A percentile compares a stretch with the other conserved stretches of the same genome.
These are phyloP conservation scores for Mungos mungo DNA, from an alignment of 2,113 vertebrate genomes.

Conservation along the genomic window DNA sequence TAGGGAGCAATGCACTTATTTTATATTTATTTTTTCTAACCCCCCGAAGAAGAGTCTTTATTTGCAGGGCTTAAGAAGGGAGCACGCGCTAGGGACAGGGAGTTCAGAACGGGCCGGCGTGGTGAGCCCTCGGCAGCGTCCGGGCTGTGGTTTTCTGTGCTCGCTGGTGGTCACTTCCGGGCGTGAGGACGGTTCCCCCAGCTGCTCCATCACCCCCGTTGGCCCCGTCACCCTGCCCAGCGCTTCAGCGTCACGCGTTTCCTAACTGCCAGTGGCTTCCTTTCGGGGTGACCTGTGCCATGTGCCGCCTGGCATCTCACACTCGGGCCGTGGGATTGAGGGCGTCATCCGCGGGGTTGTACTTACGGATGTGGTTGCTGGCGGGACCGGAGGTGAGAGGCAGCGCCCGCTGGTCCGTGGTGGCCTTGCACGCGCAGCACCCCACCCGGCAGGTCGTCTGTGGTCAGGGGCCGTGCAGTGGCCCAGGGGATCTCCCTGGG, in stretches of 20 bases:
- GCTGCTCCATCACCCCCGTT: neutral
- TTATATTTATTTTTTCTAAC: neutral
- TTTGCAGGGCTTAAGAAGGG: neutral
- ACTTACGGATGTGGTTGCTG: slow-evolving; percentile 95
- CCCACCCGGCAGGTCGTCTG: too few relatives aligned
- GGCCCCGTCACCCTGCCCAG: slow-evolving; percentile 34
- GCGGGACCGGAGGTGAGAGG: slow-evolving; percentile 92
- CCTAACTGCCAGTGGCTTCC: slow-evolving; percentile 94
- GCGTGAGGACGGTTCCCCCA: neutral
- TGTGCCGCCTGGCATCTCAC: slow-evolving; percentile 93
- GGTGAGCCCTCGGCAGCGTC: neutral
- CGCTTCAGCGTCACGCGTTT: slow-evolving; percentile 89
- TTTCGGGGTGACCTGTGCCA: slow-evolving; percentile 93
- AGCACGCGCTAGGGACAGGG: neutral
- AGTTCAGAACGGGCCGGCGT: neutral
- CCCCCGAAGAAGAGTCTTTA: neutral
- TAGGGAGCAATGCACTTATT: neutral
- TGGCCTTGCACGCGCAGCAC: slow-evolving; percentile 93
- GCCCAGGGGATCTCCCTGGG: neutral
- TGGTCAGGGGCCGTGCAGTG: slow-evolving; percentile 68
- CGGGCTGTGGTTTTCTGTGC: neutral
- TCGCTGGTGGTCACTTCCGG: neutral
- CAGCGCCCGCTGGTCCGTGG: slow-evolving; percentile 93
- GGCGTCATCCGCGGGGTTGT: slow-evolving; percentile 95
- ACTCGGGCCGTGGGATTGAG: slow-evolving; percentile 93